These are phyloP conservation scores for Meta bourneti DNA, from an alignment of 2,888 invertebrate genomes.

Conservation along the genomic window DNA sequence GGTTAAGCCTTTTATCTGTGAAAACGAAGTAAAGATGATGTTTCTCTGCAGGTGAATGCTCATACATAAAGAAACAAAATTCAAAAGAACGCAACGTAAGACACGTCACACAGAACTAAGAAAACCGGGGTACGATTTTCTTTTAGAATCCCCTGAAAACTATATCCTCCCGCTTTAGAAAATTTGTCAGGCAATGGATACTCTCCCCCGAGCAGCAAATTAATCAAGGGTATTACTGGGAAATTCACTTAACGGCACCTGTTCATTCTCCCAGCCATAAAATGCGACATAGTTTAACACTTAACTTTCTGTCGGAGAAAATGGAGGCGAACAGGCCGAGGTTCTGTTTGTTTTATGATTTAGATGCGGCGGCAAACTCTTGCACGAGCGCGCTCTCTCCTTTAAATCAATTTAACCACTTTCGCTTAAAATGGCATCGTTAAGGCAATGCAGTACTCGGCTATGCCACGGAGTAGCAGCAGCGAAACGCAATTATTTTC, in stretches of 20 bases:
- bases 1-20: no score
- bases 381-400: background rate
- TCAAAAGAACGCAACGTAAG: no score
- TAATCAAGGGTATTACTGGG: slow-evolving; percentile 18
- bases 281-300: slow-evolving; percentile 56
- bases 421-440: no score
- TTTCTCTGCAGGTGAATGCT: no score
- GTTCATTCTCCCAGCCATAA: slow-evolving; percentile 44
- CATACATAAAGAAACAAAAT: no score
- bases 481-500: background rate
- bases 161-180: background rate
- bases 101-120: no score
- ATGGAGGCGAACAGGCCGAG: background rate
- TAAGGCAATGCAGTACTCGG: background rate
- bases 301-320: slow-evolving; percentile 29
- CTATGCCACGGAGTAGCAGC: background rate
- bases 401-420: background rate
- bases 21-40: no score
- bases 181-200: background rate
- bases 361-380: no score
- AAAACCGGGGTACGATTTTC: no score
- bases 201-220: background rate
- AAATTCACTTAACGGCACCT: slow-evolving; percentile 45
- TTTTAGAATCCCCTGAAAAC: no score
- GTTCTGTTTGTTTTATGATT: no score